Evolutionary conservation across 2,888 invertebrate species (phyloP).

Genomic region (Bombyx huttoni): DNA sequence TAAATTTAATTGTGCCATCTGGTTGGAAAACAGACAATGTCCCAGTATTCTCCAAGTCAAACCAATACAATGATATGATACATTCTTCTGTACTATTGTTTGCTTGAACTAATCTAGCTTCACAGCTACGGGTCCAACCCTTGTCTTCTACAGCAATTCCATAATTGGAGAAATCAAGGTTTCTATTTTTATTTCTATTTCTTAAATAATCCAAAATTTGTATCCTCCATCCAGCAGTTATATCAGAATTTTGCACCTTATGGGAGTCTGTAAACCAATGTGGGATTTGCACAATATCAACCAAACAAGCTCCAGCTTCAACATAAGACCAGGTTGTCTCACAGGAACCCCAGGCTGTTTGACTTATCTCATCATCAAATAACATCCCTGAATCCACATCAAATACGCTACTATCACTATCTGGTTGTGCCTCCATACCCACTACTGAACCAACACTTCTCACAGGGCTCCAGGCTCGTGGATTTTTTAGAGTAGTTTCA

Average conservation of each 20-base stretch:
- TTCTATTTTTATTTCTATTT: conserved; percentile 59
- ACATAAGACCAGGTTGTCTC: conserved; percentile 87
- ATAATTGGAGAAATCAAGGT: conserved; percentile 73
- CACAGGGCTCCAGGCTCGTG: conserved; percentile 90
- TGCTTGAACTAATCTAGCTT: conserved; percentile 77
- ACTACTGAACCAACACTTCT: conserved; percentile 88
- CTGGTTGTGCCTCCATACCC: conserved; percentile 89
- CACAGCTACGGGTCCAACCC: conserved; percentile 89
- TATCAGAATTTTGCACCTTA: conserved; percentile 73
- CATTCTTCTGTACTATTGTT: conserved; percentile 79
- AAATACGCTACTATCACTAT: conserved; percentile 86
- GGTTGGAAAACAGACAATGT: conserved; percentile 83
- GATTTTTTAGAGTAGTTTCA: conserved; percentile 82
- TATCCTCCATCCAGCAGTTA: conserved; percentile 82
- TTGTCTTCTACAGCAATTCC: conserved; percentile 86
- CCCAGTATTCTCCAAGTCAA: conserved; percentile 79
- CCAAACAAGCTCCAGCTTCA: conserved; percentile 83
- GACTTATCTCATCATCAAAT: conserved; percentile 83
- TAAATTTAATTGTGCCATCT: conserved; percentile 83
- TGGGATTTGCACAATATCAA: conserved; percentile 81
- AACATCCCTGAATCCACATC: conserved; percentile 86
- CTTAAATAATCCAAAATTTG: conserved; percentile 80
- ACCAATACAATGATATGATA: conserved; percentile 86
- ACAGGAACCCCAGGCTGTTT: conserved; percentile 84
- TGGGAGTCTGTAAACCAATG: conserved; percentile 82